Percentiles rank a stretch among this genome's conserved stretches.
Conservation (phyloP, 2,888 invertebrate genomes). For the Pristionchus entomophagus region DNA sequence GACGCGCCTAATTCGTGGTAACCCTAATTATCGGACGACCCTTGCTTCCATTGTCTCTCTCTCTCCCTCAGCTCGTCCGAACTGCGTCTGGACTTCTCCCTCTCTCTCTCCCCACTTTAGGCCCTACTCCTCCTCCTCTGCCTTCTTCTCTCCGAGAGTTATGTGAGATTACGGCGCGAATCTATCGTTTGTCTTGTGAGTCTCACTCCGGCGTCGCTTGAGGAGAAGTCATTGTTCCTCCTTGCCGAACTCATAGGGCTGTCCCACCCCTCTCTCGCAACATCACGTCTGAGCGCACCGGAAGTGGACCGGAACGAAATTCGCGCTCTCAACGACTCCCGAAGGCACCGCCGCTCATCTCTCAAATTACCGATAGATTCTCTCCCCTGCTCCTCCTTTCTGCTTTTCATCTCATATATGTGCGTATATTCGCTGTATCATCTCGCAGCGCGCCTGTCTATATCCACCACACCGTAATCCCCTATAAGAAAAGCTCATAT, state of each 20-base stretch:
- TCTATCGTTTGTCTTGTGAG: constrained; percentile 30
- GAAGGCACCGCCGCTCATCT: neutral
- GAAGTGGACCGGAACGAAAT: constrained; percentile 5
- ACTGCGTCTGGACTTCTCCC: constrained; percentile 3
- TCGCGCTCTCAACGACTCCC: neutral
- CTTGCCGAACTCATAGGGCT: neutral
- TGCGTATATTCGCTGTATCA: too few species aligned
- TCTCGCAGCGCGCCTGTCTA: neutral
- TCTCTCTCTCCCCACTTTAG: neutral
- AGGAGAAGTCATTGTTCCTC: neutral
- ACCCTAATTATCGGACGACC: neutral
- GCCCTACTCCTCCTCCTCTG: neutral
- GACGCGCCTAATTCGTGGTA: neutral
- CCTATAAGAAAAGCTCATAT: neutral
- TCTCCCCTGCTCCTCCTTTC: neutral
- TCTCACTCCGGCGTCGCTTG: neutral
- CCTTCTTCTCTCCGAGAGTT: constrained; percentile 3
- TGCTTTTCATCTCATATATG: neutral
- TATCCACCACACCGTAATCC: neutral
- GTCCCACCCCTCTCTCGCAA: neutral
- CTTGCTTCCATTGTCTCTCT: neutral
- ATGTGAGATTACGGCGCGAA: constrained; percentile 24
- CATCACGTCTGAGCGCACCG: constrained; percentile 20
- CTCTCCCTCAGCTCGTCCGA: neutral
- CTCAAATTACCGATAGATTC: constrained; percentile 19